Evolutionary conservation across 2,888 invertebrate genomes (phyloP).

Genomic region (Digitonthophagus gazella): DNA sequence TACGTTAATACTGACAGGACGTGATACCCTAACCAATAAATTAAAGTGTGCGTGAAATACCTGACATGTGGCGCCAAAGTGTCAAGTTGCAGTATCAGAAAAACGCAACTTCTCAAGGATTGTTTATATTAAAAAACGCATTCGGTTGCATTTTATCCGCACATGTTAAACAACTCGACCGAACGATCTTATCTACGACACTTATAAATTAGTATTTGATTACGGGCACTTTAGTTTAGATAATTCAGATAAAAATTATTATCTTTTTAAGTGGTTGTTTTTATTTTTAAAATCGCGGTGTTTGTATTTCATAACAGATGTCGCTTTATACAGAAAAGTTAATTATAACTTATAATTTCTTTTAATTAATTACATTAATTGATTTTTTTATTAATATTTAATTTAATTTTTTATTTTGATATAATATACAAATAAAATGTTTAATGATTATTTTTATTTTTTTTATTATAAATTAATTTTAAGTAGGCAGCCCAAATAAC

Average conservation of each 20-base stretch:
- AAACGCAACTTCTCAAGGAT: background rate
- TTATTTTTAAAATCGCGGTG: too few relatives aligned
- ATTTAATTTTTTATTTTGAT: too few relatives aligned
- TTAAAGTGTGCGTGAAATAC: background rate
- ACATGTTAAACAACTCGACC: background rate
- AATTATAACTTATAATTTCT: too few relatives aligned
- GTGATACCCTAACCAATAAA: background rate
- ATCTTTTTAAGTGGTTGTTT: background rate
- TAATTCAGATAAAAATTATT: background rate
- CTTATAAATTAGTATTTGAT: too few relatives aligned
- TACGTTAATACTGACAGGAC: background rate
- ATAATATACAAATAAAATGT: too few relatives aligned
- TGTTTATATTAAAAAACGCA: background rate
- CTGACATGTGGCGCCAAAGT: background rate
- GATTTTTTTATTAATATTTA: too few relatives aligned
- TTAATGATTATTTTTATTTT: too few relatives aligned
- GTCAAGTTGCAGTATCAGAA: background rate
- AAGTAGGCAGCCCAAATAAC: background rate
- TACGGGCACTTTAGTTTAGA: too few relatives aligned
- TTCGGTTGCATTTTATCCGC: background rate
- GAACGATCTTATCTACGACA: background rate
- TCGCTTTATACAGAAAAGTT: too few relatives aligned
- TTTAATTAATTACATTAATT: too few relatives aligned
- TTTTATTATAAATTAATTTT: too few relatives aligned
- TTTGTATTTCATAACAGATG: too few relatives aligned